Conservation (phyloP, 2,113 vertebrate genomes). For the Aegithalos caudatus region DNA sequence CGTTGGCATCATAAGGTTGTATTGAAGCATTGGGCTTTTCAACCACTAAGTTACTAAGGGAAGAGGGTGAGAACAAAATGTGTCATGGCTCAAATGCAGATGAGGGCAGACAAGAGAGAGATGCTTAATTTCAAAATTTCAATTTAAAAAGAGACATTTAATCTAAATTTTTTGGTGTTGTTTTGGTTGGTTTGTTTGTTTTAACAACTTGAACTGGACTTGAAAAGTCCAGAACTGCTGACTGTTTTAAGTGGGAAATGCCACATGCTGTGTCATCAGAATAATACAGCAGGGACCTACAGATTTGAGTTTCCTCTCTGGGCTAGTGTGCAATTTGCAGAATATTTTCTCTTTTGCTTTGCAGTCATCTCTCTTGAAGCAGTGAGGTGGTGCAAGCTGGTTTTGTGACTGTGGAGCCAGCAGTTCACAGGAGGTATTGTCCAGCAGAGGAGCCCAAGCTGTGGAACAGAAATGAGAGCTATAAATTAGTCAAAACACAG, state of each 20-base stretch:
- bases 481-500: not conserved
- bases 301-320: not conserved
- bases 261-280: not conserved
- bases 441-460: not conserved
- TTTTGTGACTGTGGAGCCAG: not conserved
- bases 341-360: not conserved
- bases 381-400: not conserved
- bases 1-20: not conserved
- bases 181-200: not conserved
- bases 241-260: not conserved
- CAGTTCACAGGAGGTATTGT: not conserved
- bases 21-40: not conserved
- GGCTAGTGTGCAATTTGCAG: not conserved
- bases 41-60: not conserved
- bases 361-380: not conserved
- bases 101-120: not conserved
- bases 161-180: not conserved
- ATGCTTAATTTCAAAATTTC: not conserved
- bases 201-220: not conserved
- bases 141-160: not conserved
- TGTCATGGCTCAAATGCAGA: not conserved
- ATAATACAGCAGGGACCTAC: not conserved
- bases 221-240: not conserved
- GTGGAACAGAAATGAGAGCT: not conserved
- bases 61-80: not conserved